Conservation (phyloP, 2,113 vertebrate genomes). For the Clinocottus analis region DNA sequence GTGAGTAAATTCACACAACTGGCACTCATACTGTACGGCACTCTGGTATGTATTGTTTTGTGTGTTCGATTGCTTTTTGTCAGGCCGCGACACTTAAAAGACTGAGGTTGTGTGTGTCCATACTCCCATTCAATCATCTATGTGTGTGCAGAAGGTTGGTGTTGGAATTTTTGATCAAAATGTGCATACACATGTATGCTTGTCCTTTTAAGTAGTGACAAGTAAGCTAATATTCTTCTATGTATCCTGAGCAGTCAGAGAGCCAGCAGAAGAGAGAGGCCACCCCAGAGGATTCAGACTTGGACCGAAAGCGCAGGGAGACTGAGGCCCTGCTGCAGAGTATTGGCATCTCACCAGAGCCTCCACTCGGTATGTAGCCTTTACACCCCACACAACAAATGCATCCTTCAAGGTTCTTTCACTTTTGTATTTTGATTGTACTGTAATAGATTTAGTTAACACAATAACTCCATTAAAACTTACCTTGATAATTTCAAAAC, state of each 20-base stretch:
- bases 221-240: not conserved
- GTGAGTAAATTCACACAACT: slow-evolving; percentile 60
- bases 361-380: slow-evolving; percentile 88
- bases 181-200: slow-evolving; percentile 12
- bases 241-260: slow-evolving; percentile 83
- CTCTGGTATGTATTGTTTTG: slow-evolving; percentile 29
- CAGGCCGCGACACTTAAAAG: slow-evolving; percentile 44
- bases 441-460: not conserved
- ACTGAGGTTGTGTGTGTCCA: slow-evolving; percentile 52
- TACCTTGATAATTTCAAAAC: not conserved
- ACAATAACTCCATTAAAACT: not conserved
- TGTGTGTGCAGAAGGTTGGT: slow-evolving; percentile 52
- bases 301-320: slow-evolving; percentile 96
- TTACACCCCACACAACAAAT: not conserved
- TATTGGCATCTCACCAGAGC: slow-evolving; percentile 97
- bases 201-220: not conserved
- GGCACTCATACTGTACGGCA: slow-evolving; percentile 29
- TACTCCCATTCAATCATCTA: slow-evolving; percentile 37
- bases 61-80: slow-evolving; percentile 50
- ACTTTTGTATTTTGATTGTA: not conserved
- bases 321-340: slow-evolving; percentile 97
- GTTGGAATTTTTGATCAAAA: slow-evolving; percentile 38
- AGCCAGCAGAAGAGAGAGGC: slow-evolving; percentile 93
- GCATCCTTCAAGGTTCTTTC: not conserved
- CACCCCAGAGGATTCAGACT: slow-evolving; percentile 90